phyloP scores from a whole-genome alignment of 2,797 vertebrate genomes.

The Sebastes elongatus region DNA sequence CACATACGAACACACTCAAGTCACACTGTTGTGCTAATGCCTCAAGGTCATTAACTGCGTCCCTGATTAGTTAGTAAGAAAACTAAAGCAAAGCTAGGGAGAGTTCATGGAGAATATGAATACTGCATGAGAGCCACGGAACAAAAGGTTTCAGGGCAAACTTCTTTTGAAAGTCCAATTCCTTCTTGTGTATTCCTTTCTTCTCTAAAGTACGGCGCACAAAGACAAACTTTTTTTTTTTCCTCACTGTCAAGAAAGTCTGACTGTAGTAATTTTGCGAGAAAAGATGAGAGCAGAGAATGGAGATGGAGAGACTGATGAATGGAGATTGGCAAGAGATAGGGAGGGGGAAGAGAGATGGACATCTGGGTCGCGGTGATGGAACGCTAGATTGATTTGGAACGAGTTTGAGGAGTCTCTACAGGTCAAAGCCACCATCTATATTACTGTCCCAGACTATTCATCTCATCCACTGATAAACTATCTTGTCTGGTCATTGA shows the following conservation, averaged over 20 bases:
- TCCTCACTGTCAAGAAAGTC: slow-evolving; percentile 30
- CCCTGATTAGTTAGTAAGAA: slow-evolving; percentile 52
- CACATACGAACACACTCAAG: background rate
- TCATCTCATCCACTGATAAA: slow-evolving; percentile 71
- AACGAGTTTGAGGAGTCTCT: slow-evolving; percentile 74
- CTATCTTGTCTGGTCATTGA: slow-evolving; percentile 24
- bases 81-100: slow-evolving; percentile 28
- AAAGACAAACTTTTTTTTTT: slow-evolving; percentile 53
- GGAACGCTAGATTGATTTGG: slow-evolving; percentile 78
- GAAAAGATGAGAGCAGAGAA: slow-evolving; percentile 52
- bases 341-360: slow-evolving; percentile 47
- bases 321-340: slow-evolving; percentile 65
- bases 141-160: slow-evolving; percentile 71
- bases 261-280: slow-evolving; percentile 41
- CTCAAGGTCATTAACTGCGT: slow-evolving; percentile 69
- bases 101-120: slow-evolving; percentile 65
- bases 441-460: slow-evolving; percentile 74
- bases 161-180: slow-evolving; percentile 63
- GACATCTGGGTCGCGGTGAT: slow-evolving; percentile 61
- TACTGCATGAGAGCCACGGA: slow-evolving; percentile 66
- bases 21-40: slow-evolving; percentile 54
- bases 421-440: slow-evolving; percentile 79
- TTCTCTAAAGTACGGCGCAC: slow-evolving; percentile 26
- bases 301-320: slow-evolving; percentile 66
- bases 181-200: slow-evolving; percentile 46